Base-by-base conservation (phyloP, 2,113 vertebrate species). In the Tupaia tana region DNA sequence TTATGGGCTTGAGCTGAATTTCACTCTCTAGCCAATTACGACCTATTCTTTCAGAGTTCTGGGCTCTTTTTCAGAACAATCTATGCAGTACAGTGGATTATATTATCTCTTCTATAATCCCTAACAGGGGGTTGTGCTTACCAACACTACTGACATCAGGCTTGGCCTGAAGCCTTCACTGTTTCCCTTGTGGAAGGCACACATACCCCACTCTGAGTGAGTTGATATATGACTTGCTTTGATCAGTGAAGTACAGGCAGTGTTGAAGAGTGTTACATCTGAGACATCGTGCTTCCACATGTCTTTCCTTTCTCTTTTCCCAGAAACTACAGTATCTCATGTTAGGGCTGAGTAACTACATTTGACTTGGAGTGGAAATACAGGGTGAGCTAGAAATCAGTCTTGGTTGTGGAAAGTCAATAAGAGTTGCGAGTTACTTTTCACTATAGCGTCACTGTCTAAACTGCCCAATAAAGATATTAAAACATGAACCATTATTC, bases 1-100 rank as follows among this genome's bases (percentile, higher is more conserved):
- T 20, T 1, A 13, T 52, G 54, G 58, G 8, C 63, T 88, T 19
- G 27, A 86, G n/a, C 16, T 66, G 12, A 22, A 43, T 59, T 54
- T n/a, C 25, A 58, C 0, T 24, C 14, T 64, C n/a, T 56, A 25
- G 8, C 14, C 56, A 13, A 13, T 77, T 13, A 56, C 34, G 15
- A 43, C 18, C 11, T 27, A 14, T 7, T 31, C 11, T 69, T 4
- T 86, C 9, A 54, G 29, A 66, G 5, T 56, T 85, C 31, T 6
- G 34, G 9, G 52, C 74, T 94, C 16, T 20, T 74, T 25, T 19
- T n/a, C 1, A 70, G 69, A 71, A 25, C 58, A 11, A 71, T 52
- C 7, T 24, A 14, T 0, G 1, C 27, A 15, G 1, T n/a, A 0
- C 3, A 52, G 16, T 11, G 24, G 7, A 61, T 25, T 61, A 13